Conservation (phyloP, 1,140 invertebrate species). For the Drosophila nebulosa region DNA sequence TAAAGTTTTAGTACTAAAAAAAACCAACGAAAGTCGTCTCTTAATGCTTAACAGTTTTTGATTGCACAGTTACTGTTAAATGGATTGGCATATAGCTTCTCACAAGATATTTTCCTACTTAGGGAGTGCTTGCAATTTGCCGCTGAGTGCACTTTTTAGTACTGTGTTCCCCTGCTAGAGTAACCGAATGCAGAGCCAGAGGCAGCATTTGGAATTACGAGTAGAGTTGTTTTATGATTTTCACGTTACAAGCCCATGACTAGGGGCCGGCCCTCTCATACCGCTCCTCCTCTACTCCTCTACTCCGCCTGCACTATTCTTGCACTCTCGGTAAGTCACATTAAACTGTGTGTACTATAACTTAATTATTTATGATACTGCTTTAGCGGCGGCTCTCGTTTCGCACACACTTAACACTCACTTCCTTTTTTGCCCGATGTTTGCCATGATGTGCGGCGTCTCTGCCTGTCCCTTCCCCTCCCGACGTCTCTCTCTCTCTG, state of each 20-base stretch:
- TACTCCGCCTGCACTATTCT: too few relatives aligned
- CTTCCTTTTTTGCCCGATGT: background rate
- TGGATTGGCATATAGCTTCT: too few relatives aligned
- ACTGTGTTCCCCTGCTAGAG: too few relatives aligned
- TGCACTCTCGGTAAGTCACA: background rate
- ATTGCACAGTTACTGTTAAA: too few relatives aligned
- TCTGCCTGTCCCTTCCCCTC: background rate
- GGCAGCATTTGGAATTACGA: too few relatives aligned
- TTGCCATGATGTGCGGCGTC: background rate
- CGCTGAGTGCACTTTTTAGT: too few relatives aligned
- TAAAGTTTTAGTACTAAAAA: too few relatives aligned
- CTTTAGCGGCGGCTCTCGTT: slow-evolving; percentile 3
- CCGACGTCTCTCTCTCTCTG: slow-evolving; percentile 1
- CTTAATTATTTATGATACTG: slow-evolving; percentile 48
- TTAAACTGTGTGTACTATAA: slow-evolving; percentile 28
- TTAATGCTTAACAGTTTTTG: too few relatives aligned
- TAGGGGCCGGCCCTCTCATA: background rate
- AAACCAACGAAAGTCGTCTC: too few relatives aligned
- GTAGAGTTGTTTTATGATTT: background rate
- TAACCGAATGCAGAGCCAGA: too few relatives aligned
- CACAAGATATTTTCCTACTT: too few relatives aligned
- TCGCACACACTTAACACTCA: slow-evolving; percentile 55
- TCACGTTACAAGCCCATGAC: background rate
- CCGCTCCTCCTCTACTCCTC: background rate
- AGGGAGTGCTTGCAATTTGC: too few relatives aligned